Base-by-base conservation (phyloP, 2,888 invertebrate species). In the Hydraecia micacea region DNA sequence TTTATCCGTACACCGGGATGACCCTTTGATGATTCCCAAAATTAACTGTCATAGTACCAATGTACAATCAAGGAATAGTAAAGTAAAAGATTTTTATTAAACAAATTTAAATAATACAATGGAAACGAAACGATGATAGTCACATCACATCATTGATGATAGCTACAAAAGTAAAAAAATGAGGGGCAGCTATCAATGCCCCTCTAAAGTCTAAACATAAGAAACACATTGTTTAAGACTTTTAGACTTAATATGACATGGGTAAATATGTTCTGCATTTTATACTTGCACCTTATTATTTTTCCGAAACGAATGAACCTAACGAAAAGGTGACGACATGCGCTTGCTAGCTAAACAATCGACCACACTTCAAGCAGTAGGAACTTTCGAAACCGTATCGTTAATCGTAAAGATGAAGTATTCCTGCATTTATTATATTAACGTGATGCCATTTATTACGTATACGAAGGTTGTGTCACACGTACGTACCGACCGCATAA, bases 401-500 rank as follows among this genome's bases (percentile, higher is more conserved):
- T 42, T 58, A 36, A 52, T 55, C 39, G 11, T 62, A 63, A 62
- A 68, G 55, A 80, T 49, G 46, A 75, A 58, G 15, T 39, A 81
- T 81, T 63, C 39, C 46, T 75, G 32, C n/a, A 58, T 81, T 81
- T 75, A 89, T 86, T 84, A 13, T 77, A 86, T 68, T 78, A 77
- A 62, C 68, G 73, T 83, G 78, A 84, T 81, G 78, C 78, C 72
- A 67, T 32, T 32, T 32, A 32, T 81, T 77, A 81, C 36, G 39
- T 72, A 67, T 46, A 78, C 60, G 80, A 86, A 86, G 82, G 89
- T 84, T 87, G 77, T 86, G 85, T 85, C 81, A 86, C 77, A 81
- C 67, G 60, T 77, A 86, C 82, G 77, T 88, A 87, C 78, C 86
- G 80, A 89, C 85, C 89, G 86, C 89, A 89, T 92, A 92, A 91